phyloP scores from a whole-genome alignment of 2,888 invertebrate species.

The Amphipoea oculea region DNA sequence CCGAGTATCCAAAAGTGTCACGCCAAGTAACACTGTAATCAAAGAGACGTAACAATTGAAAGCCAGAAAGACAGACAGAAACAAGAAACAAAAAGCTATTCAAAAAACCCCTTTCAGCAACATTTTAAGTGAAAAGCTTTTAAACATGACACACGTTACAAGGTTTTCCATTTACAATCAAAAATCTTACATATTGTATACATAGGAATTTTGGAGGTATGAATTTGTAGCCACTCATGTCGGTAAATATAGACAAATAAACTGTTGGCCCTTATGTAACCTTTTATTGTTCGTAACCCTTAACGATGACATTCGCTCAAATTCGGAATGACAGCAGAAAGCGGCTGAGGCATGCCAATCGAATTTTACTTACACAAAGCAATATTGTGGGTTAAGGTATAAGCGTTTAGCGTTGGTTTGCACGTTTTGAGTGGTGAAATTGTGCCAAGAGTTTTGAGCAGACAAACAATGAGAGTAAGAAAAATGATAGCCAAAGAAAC shows the following conservation, averaged over 20 bases:
- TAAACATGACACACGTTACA: constrained; percentile 33
- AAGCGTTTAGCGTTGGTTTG: constrained; percentile 5
- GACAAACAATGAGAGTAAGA: neutral
- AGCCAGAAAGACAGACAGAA: neutral
- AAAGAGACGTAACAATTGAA: constrained; percentile 20
- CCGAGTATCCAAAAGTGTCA: neutral
- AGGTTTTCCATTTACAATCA: constrained; percentile 38
- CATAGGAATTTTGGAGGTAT: constrained; percentile 20
- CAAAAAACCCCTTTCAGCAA: constrained; percentile 17
- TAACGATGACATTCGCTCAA: constrained; percentile 82
- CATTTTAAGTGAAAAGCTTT: constrained; percentile 51
- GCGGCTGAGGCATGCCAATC: constrained; percentile 83
- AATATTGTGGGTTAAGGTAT: constrained; percentile 58
- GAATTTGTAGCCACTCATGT: constrained; percentile 58
- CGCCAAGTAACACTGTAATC: neutral
- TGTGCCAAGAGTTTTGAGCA: neutral
- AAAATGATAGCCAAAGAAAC: neutral
- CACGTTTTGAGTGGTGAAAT: neutral
- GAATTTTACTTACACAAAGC: constrained; percentile 80
- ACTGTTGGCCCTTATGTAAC: constrained; percentile 57
- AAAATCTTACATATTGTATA: constrained; percentile 20
- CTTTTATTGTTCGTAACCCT: constrained; percentile 64
- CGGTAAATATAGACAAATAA: constrained; percentile 55
- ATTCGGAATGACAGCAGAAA: constrained; percentile 82
- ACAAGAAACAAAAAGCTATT: constrained; percentile 20